phyloP scores from a whole-genome alignment of 2,797 vertebrate species.

The Hoplostethus mediterraneus region DNA sequence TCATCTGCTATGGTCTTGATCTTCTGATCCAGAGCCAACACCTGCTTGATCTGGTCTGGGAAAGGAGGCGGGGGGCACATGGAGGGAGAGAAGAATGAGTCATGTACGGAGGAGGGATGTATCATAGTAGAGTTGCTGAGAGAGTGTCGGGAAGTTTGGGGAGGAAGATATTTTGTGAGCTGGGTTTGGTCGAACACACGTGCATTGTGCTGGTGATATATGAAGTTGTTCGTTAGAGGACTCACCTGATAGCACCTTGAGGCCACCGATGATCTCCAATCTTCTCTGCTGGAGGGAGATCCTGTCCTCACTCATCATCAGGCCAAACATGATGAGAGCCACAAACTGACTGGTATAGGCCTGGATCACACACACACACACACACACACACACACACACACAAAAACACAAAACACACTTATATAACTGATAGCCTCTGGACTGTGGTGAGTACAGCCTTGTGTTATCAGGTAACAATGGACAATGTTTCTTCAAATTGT shows the following conservation, averaged over 20 bases:
- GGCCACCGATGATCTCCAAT: conserved; percentile 89
- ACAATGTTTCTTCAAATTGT: background rate
- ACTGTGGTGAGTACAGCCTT: background rate
- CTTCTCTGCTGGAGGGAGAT: conserved; percentile 92
- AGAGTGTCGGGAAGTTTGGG: no score
- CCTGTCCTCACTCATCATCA: conserved; percentile 96
- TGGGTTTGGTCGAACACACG: no score
- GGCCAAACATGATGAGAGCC: conserved; percentile 92
- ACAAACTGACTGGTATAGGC: conserved; percentile 97
- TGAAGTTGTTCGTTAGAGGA: conserved; percentile 7
- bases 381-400: conserved; percentile 31
- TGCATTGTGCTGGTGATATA: background rate
- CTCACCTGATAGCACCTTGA: conserved; percentile 90
- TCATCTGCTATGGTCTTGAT: conserved; percentile 92
- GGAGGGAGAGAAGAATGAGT: background rate
- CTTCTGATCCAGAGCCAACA: conserved; percentile 90
- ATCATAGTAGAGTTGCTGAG: background rate
- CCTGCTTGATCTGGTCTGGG: conserved; percentile 92
- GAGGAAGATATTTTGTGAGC: no score
- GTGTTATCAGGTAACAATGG: background rate
- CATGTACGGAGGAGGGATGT: background rate
- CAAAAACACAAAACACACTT: background rate
- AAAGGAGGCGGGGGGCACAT: background rate
- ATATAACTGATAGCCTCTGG: background rate
- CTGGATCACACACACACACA: conserved; percentile 74